A percentile compares a stretch with the other conserved stretches of the same genome.
Evolutionary conservation across 2,888 invertebrate genomes (phyloP).

Genomic region (Hesperia comma): DNA sequence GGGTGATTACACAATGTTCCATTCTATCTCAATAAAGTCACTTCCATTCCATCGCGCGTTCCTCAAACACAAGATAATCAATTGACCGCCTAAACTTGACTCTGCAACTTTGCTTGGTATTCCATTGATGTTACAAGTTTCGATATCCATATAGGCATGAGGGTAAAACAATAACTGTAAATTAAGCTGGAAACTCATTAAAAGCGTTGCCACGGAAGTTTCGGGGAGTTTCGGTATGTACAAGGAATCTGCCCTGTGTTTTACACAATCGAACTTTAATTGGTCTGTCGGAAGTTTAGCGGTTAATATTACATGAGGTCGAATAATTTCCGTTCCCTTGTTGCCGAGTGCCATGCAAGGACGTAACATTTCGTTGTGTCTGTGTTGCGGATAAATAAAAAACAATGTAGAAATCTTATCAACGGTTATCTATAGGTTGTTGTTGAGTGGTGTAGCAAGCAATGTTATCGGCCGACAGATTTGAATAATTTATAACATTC

Average conservation of each 20-base stretch:
- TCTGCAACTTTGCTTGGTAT: conserved; percentile 57
- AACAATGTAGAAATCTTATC: conserved; percentile 2
- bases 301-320: conserved; percentile 48
- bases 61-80: conserved; percentile 46
- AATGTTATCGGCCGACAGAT: conserved; percentile 5
- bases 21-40: conserved; percentile 14
- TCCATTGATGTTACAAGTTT: conserved; percentile 59
- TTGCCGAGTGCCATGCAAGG: not conserved
- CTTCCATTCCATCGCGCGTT: conserved; percentile 31
- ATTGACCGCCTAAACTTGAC: conserved; percentile 55
- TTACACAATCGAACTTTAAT: conserved; percentile 72
- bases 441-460: not conserved
- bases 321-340: conserved; percentile 36
- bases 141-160: conserved; percentile 61
- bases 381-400: not conserved
- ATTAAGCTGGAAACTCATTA: conserved; percentile 79
- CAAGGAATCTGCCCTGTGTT: conserved; percentile 53
- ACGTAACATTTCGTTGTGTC: not conserved
- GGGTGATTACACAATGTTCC: not conserved
- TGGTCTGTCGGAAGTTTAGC: conserved; percentile 56
- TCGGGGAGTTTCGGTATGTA: conserved; percentile 49
- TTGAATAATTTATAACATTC: conserved; percentile 1
- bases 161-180: conserved; percentile 80
- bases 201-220: conserved; percentile 58
- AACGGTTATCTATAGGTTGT: not conserved